phyloP scores from a whole-genome alignment of 2,113 vertebrate genomes.

The Antennarius striatus region DNA sequence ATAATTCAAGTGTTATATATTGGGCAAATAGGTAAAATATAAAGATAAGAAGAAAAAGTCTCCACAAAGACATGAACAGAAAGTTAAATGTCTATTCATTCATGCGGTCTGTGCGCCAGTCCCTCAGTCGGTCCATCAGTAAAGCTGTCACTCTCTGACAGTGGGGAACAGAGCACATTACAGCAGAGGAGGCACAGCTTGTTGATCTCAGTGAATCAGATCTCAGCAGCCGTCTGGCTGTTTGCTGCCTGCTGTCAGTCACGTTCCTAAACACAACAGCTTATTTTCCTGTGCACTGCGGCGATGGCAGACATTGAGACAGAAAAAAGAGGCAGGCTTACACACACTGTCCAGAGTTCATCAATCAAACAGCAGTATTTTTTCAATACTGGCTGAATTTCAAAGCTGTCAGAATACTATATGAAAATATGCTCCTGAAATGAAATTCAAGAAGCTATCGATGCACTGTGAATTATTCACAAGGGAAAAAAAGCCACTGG shows the following conservation, averaged over 20 bases:
- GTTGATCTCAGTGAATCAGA: slow-evolving; percentile 60
- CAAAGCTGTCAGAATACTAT: slow-evolving; percentile 40
- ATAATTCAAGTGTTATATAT: not conserved
- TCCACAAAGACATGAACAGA: slow-evolving; percentile 6
- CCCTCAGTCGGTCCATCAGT: slow-evolving; percentile 24
- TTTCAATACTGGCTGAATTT: slow-evolving; percentile 42
- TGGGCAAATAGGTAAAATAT: slow-evolving; percentile 13
- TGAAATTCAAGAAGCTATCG: slow-evolving; percentile 43
- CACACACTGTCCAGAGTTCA: slow-evolving; percentile 53
- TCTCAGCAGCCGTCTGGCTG: slow-evolving; percentile 53
- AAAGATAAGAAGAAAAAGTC: not conserved
- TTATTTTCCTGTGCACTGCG: slow-evolving; percentile 43
- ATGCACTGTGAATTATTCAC: slow-evolving; percentile 30
- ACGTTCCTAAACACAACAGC: slow-evolving; percentile 59
- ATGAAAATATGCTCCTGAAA: slow-evolving; percentile 17
- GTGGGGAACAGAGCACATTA: slow-evolving; percentile 35
- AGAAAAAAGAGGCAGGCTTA: slow-evolving; percentile 25
- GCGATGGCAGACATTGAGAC: slow-evolving; percentile 37
- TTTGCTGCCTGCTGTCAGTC: slow-evolving; percentile 64
- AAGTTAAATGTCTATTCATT: slow-evolving; percentile 34
- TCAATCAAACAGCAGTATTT: slow-evolving; percentile 45
- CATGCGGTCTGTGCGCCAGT: slow-evolving; percentile 23
- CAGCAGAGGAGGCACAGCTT: slow-evolving; percentile 41
- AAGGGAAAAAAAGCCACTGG: slow-evolving; percentile 21
- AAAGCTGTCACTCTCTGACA: slow-evolving; percentile 42